Percentiles rank a stretch among this genome's conserved stretches.
Conservation (phyloP, 2,888 invertebrate species). For the Coelopa pilipes region DNA sequence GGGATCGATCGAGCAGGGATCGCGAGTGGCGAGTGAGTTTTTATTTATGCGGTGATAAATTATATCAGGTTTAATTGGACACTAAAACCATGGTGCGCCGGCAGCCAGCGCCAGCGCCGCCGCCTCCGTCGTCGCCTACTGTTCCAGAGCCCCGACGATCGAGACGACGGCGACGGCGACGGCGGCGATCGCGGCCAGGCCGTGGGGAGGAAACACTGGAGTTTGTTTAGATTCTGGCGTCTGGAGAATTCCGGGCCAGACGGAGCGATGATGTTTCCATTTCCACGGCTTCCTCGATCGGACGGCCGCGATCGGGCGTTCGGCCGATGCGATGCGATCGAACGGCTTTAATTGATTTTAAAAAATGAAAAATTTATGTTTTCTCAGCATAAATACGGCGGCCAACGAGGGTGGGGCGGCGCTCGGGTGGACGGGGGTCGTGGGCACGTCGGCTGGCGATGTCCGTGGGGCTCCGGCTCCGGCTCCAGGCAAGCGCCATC, state of each 20-base stretch:
- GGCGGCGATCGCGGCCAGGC: neutral
- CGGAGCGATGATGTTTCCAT: conserved; percentile 8
- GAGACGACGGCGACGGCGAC: neutral
- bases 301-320: neutral
- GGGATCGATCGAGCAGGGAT: neutral
- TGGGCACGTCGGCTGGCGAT: neutral
- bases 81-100: neutral
- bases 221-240: conserved; percentile 32
- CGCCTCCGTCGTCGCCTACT: too few relatives aligned
- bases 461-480: conserved; percentile 4
- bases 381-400: conserved; percentile 34
- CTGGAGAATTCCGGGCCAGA: conserved; percentile 6
- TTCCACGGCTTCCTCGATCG: neutral
- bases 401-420: neutral
- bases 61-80: conserved; percentile 6
- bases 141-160: neutral
- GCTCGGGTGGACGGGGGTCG: neutral
- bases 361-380: conserved; percentile 48
- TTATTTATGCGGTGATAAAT: conserved; percentile 10
- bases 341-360: conserved; percentile 45
- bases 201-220: neutral
- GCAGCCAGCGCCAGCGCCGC: too few relatives aligned
- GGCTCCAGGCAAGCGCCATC: conserved; percentile 33
- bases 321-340: neutral
- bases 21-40: neutral